Conservation (phyloP, 1,140 invertebrate species). For the Hylaeus anthracinus region DNA sequence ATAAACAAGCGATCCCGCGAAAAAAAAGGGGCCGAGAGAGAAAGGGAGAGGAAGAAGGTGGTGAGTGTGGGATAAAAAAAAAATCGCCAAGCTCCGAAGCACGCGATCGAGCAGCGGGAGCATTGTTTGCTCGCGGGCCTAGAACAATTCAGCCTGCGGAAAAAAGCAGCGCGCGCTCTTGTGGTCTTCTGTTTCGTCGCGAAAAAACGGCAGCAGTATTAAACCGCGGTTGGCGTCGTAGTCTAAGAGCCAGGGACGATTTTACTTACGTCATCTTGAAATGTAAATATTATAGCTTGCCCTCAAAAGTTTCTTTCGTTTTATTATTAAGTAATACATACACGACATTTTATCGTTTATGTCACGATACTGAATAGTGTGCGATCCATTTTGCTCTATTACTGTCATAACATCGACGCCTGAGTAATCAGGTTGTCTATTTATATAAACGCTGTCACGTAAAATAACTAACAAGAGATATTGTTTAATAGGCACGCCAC, state of each 20-base stretch:
- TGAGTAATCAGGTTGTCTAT: no score
- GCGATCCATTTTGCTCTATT: no score
- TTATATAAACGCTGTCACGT: no score
- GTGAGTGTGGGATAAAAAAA: neutral
- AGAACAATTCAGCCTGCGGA: neutral
- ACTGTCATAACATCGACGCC: no score
- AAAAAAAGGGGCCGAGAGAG: neutral
- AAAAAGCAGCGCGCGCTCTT: neutral
- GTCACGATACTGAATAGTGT: no score
- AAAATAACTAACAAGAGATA: no score
- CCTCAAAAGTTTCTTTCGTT: no score
- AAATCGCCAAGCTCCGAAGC: neutral
- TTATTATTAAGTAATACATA: no score
- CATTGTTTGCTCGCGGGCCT: neutral
- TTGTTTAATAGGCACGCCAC: no score
- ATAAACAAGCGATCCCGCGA: neutral
- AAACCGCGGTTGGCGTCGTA: neutral
- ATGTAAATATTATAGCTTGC: no score
- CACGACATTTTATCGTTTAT: no score
- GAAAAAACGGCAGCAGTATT: neutral
- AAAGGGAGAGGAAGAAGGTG: neutral
- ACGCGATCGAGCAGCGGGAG: neutral
- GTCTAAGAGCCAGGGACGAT: neutral
- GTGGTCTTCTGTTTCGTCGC: slow-evolving; percentile 1
- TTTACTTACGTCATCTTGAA: no score